Evolutionary conservation across 1,140 invertebrate species (phyloP), one percentile per base, ranked within the genome.

Genomic region (Pantala flavescens): DNA sequence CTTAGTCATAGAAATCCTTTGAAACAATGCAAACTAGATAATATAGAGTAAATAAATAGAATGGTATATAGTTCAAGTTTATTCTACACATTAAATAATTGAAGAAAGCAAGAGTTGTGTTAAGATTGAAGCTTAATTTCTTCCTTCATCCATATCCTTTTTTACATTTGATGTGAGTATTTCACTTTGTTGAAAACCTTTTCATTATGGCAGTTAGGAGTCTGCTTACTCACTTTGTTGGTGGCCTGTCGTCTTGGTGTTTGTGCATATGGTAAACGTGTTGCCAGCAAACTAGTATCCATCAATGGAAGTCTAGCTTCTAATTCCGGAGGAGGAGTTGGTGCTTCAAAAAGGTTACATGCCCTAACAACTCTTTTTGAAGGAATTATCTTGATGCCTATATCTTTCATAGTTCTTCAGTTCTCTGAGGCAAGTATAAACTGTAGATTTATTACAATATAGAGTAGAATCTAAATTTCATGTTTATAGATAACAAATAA

Each of bases 301-400:
- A 63, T 63, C 14, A 63, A 16, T 63, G 49, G 49, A 63, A 63
- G 16, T 19, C 12, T 21, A 14, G 3, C n/a, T 63, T 16, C 16
- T 19, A 63, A 63, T 21, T 63, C 49, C 12, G 49, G 49, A 63
- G 49, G 49, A 14, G 75, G 71, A 43, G 23, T 76, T 43, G 76
- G 76, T 10, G 73, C 73, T 36, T 21, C 42, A n/a, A 76, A 74
- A 43, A 23, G 74, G 11, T 55, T 76, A 0, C 76, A 76, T 63
- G 43, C 73, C 7, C 23, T 75, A 24, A 21, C 24, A 7, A 76
- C 76, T 0, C 24, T 74, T 28, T 63, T 75, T 43, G 76, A 76
- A 75, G 76, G 49, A 7, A 21, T 74, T 36, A 21, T 74, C 19
- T 49, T 74, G 16, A n/a, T 76, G 10, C 76, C 76, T 14, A 63